Base-by-base conservation (phyloP, 2,113 vertebrate species). In the Nothoprocta perdicaria region DNA sequence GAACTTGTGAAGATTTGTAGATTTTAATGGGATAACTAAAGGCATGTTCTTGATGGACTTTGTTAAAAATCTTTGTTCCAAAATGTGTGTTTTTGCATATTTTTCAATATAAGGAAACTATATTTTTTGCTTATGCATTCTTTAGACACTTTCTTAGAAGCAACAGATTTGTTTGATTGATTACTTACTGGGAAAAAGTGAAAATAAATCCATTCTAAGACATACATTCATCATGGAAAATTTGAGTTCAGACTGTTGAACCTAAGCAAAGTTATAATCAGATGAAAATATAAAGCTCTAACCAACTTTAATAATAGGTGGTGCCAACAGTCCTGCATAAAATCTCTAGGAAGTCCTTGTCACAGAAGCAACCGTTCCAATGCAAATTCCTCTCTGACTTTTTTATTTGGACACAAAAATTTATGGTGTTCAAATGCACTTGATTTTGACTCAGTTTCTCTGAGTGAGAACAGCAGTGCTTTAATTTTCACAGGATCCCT, bases 331-430 rank as follows among this genome's bases (percentile, higher is more conserved):
- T 74, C 55, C 35, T 86, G 48, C 23, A 79, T 79, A 84, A 77
- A 93, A 69, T 87, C 41, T 89, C 95, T 91, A 63, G 94, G 86
- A 88, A 52, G 84, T 77, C 75, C 57, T 86, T 72, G 92, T 71
- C 80, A 82, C 92, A 78, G 90, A 93, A 95, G 88, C 85, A 43
- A 74, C 26, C 83, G 6, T 88, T 86, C 52, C 62, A 78, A 58
- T 1, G 86, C 26, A 91, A 85, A 87, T 94, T 90, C 50, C 45
- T 46, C 31, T 68, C 40, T 80, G 33, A 79, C 35, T 93, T 53
- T 53, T 53, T 52, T 91, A 94, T 55, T 93, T 95, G 77, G 38
- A 84, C 67, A 69, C 76, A 53, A 84, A 81, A 84, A 72, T 80
- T 50, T 18, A 67, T 14, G 80, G n/a, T n/a, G 82, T 61, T 86